Percentiles rank a stretch among this genome's conserved stretches.
Evolutionary conservation across 2,797 vertebrate genomes (phyloP).

Genomic region (Saguinus oedipus): DNA sequence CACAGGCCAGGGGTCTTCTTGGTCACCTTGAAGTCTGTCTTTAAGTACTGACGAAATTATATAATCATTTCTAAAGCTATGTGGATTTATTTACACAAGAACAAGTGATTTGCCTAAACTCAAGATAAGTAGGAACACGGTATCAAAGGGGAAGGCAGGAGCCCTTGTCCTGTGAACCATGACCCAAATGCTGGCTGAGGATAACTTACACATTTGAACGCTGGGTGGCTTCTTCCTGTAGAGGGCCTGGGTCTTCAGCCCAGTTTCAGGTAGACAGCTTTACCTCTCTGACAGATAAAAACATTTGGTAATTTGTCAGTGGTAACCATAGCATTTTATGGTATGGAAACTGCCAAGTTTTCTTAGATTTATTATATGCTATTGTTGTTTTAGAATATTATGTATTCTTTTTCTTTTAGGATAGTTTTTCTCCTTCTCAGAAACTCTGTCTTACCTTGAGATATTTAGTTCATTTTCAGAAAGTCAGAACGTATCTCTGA

Average conservation of each 20-base stretch:
- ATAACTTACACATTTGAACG: not conserved
- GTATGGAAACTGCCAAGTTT: not conserved
- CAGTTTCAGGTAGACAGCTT: not conserved
- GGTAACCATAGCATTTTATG: not conserved
- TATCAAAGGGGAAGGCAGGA: not conserved
- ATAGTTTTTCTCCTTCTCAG: not conserved
- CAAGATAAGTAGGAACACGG: not conserved
- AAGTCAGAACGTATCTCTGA: not conserved
- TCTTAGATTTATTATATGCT: not conserved
- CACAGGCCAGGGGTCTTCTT: not conserved
- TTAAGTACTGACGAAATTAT: conserved; percentile 49
- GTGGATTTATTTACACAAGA: conserved; percentile 27
- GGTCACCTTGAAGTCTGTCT: not conserved
- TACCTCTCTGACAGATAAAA: not conserved
- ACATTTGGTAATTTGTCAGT: not conserved
- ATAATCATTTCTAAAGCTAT: not conserved
- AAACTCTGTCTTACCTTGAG: not conserved
- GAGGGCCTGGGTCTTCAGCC: not conserved
- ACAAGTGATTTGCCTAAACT: conserved; percentile 50
- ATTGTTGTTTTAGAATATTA: not conserved
- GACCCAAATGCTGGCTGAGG: not conserved
- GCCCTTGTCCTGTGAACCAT: not conserved
- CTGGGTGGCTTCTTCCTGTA: not conserved
- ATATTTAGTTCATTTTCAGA: not conserved
- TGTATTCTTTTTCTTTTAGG: not conserved